Evolutionary conservation across 2,113 vertebrate species (phyloP), one percentile per base, ranked within the genome.

Genomic region (Neotoma lepida): DNA sequence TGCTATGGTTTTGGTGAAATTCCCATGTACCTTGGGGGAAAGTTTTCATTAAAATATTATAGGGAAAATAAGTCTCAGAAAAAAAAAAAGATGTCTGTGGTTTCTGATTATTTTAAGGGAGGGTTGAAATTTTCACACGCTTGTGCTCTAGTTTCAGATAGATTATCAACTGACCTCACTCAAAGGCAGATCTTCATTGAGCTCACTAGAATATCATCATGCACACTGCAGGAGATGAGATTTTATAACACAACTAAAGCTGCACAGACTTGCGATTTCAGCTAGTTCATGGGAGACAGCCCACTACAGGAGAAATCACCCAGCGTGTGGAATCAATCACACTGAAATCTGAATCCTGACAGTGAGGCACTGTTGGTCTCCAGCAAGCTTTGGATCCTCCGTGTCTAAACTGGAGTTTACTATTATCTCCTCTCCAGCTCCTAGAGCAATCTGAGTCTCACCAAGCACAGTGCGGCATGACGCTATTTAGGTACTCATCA

Each of bases 51-150:
- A 93, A 95, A 97, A 90, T 93, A 56, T n/a, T 49, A 82, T 4
- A 54, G 22, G 86, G 22, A 86, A 86, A 44, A 35, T 44, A 54
- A 56, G 44, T 63, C 63, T 90, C 9, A 46, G n/a, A 68, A 49
- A 76, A 39, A 89, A 84, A 39, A 41, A 84, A 66, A 30, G 10
- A 24, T n/a, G 9, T 28, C 15, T 61, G 56, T n/a, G 3, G 1
- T 64, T 91, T 94, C 94, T 96, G 74, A 94, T 63, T 91, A 82
- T 86, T 94, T 91, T 35, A 88, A 39, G n/a, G 63, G 77, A 95
- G 46, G 46, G 1, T 1, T 87, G 77, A 84, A 88, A 88, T 76
- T 94, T 96, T 90, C 61, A 28, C 33, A 80, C 82, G 54, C 33
- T 63, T 33, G 2, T 91, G 46, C 10, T 88, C 89, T 14, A 46